Evolutionary conservation across 35 echinoderm and acorn worm species (phyloP).

Genomic region (Eucidaris tribuloides): DNA sequence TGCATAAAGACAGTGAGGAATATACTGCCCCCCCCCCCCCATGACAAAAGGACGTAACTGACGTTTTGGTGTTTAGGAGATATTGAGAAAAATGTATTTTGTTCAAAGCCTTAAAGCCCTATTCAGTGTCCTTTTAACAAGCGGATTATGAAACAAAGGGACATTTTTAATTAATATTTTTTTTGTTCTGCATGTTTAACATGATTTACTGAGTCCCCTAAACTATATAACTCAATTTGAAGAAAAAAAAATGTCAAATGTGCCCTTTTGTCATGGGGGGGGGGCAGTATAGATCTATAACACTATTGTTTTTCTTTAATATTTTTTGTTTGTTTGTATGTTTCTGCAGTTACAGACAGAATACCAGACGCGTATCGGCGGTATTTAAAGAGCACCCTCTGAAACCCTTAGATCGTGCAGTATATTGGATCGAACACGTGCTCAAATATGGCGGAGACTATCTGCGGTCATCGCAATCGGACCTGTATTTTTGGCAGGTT

Average conservation of each 20-base stretch:
- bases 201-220: neutral
- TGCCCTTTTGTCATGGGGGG: no score
- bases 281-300: neutral
- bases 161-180: neutral
- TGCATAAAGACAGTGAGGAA: no score
- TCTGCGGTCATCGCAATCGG: slow-evolving; percentile 10
- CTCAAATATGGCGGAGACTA: slow-evolving; percentile 49
- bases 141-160: no score
- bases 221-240: neutral
- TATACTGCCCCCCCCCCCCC: no score
- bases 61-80: no score
- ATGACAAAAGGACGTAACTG: no score
- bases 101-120: no score
- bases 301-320: neutral
- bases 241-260: no score
- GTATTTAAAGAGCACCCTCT: slow-evolving; percentile 32
- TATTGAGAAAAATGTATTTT: no score
- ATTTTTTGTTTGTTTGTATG: neutral
- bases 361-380: neutral
- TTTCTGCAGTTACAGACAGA: slow-evolving; percentile 35
- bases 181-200: neutral
- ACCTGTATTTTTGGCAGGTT: slow-evolving; percentile 36
- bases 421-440: slow-evolving; percentile 68
- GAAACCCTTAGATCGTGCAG: slow-evolving; percentile 14
- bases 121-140: no score